Evolutionary conservation across 2,113 vertebrate genomes (phyloP), one percentile per base, ranked within the genome.

Genomic region (Murina feae): DNA sequence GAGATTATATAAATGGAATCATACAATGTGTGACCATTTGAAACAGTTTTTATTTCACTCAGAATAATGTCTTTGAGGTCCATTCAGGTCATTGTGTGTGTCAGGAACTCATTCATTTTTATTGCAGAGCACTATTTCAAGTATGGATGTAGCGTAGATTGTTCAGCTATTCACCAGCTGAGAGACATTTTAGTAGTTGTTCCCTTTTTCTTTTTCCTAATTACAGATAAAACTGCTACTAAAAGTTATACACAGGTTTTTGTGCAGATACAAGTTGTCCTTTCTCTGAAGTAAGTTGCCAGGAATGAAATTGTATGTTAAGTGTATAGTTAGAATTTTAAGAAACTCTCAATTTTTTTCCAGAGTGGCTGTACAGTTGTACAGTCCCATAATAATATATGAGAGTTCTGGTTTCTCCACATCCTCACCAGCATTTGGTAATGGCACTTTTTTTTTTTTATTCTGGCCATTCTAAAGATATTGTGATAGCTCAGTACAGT

Each of bases 71-170:
- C 21, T 17, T 16, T 9, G 16, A 83, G 69, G 86, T 23, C 18
- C 44, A 88, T 42, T 28, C 17, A 39, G 78, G 6, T 63, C 12
- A 30, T 4, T 69, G 35, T 20, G 5, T 55, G 9, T 69, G 42
- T 71, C 66, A 91, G 69, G 86, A 92, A 81, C 80, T 25, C 55
- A 86, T 53, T 88, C 20, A 0, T 93, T 93, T 87, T 42, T 68
- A 88, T 65, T 83, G 25, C 35, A 92, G 30, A 92, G 21, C 93
- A 81, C 20, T 82, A 87, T 85, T 94, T 25, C 51, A 25, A 37
- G 17, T 25, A 66, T 51, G 37, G 17, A 44, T 51, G 7, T 2
- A 89, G 21, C n/a, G 42, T 21, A 1, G 9, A 72, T 83, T 44
- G 16, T 66, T 87, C 58, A 90, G 28, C 51, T n/a, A 55, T 76